Conservation (phyloP, 2,888 invertebrate species). For the Tachina fera region DNA sequence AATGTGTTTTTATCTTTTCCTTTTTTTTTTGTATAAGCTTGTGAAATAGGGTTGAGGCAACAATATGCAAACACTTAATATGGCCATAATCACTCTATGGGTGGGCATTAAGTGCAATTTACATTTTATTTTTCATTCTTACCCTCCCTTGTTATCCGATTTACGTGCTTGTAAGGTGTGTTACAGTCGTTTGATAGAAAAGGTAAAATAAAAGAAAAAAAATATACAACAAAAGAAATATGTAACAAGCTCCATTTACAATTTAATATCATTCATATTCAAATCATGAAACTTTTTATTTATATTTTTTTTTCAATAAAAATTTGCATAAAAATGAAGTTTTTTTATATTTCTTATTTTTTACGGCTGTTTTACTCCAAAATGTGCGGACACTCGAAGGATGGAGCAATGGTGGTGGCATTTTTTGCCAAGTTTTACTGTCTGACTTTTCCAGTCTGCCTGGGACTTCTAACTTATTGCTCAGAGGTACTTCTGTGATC, state of each 20-base stretch:
- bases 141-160: not conserved
- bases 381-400: not conserved
- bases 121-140: constrained; percentile 12
- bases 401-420: too few species aligned
- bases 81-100: constrained; percentile 68
- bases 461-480: too few species aligned
- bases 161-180: constrained; percentile 50
- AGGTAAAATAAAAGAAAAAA: constrained; percentile 13
- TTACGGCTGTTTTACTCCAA: not conserved
- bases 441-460: too few species aligned
- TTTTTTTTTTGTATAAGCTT: not conserved
- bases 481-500: too few species aligned
- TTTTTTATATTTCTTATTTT: constrained; percentile 50
- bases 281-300: constrained; percentile 56
- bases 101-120: constrained; percentile 66
- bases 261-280: constrained; percentile 67
- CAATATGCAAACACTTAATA: constrained; percentile 70
- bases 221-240: constrained; percentile 49
- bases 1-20: not conserved
- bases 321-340: constrained; percentile 68
- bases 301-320: constrained; percentile 46
- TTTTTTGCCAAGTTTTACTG: too few species aligned
- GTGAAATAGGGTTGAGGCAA: constrained; percentile 33
- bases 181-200: constrained; percentile 16
- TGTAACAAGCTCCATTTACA: constrained; percentile 55